A percentile compares a stretch with the other conserved stretches of the same genome.
Evolutionary conservation across 1,140 invertebrate genomes (phyloP).

Genomic region (Mamestra configurata): DNA sequence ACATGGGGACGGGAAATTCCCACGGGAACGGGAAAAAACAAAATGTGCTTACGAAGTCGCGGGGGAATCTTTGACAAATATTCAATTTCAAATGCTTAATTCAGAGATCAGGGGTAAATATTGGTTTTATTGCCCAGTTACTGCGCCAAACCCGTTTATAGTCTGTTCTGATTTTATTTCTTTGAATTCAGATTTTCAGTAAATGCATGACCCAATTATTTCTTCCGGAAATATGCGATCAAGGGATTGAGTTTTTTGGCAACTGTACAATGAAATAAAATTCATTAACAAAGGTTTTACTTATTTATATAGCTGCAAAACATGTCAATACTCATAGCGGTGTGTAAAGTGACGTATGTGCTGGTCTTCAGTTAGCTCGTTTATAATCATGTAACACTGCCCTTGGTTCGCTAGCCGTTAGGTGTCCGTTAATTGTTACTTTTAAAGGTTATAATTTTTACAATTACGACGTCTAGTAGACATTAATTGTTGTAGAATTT

Average conservation of each 20-base stretch:
- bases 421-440: neutral
- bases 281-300: no score
- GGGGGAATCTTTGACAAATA: no score
- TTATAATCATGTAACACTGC: conserved; percentile 18
- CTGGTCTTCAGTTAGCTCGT: neutral
- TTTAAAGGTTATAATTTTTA: conserved; percentile 18
- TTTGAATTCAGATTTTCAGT: neutral
- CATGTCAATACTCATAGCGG: neutral
- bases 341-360: neutral
- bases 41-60: no score
- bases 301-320: neutral
- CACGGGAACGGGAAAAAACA: no score
- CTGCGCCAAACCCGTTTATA: neutral
- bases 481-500: neutral
- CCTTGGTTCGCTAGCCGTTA: neutral
- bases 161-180: no score
- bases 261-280: no score
- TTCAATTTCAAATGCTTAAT: no score
- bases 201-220: neutral
- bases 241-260: neutral
- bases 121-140: no score
- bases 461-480: no score
- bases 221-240: neutral
- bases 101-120: no score
- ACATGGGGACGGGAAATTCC: no score